Evolutionary conservation across 2,888 invertebrate species (phyloP).

Genomic region (Bedellia somnulentella): DNA sequence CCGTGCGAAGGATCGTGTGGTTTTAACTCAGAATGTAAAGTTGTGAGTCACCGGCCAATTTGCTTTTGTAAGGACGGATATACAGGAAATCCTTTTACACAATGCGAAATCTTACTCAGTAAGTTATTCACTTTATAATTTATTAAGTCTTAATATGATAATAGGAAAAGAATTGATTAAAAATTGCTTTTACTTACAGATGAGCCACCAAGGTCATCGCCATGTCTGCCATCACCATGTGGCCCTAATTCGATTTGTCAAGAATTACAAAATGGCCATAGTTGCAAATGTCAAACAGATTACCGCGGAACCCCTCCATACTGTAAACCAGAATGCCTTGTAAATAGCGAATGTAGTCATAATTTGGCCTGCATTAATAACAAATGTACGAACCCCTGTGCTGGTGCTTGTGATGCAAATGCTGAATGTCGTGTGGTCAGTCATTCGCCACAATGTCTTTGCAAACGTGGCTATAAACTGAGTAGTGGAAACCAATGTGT

Average conservation of each 20-base stretch:
- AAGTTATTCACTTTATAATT: slow-evolving; percentile 14
- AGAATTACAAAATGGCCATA: slow-evolving; percentile 53
- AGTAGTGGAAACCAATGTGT: slow-evolving; percentile 77
- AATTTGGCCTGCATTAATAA: slow-evolving; percentile 76
- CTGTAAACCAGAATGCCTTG: slow-evolving; percentile 81
- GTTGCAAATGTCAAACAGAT: slow-evolving; percentile 72
- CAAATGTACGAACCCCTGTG: slow-evolving; percentile 80
- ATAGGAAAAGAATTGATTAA: too few species aligned
- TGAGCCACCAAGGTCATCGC: slow-evolving; percentile 33
- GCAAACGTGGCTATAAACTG: slow-evolving; percentile 69
- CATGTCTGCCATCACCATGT: slow-evolving; percentile 76
- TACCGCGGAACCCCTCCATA: slow-evolving; percentile 74
- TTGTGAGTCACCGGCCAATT: slow-evolving; percentile 83
- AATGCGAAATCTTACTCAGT: slow-evolving; percentile 51
- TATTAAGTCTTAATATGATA: neutral
- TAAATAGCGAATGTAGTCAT: slow-evolving; percentile 77
- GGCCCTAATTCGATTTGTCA: slow-evolving; percentile 76
- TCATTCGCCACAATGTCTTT: slow-evolving; percentile 84
- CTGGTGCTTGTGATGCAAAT: slow-evolving; percentile 75
- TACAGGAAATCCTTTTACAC: slow-evolving; percentile 80
- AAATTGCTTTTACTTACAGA: slow-evolving; percentile 21
- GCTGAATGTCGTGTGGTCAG: slow-evolving; percentile 80
- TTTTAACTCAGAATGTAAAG: slow-evolving; percentile 72
- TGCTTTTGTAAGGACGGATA: slow-evolving; percentile 75
- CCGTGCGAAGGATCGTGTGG: slow-evolving; percentile 83